Evolutionary conservation across 2,113 vertebrate species (phyloP).

Genomic region (Hemiprocne comata): DNA sequence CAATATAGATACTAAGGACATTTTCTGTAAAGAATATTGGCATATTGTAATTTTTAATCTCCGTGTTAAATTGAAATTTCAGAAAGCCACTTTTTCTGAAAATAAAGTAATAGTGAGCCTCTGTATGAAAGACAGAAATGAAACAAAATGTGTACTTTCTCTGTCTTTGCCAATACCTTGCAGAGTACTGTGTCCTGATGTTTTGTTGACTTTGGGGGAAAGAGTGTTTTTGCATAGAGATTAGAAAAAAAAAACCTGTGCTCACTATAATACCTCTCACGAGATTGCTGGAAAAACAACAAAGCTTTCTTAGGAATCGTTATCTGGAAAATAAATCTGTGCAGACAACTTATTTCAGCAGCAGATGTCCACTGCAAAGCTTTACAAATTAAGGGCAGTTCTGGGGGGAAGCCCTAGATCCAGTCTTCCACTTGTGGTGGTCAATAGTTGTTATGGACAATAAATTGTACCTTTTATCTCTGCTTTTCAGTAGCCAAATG

Average conservation of each 20-base stretch:
- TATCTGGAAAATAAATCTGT: conserved; percentile 45
- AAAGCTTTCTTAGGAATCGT: conserved; percentile 11
- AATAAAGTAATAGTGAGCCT: background rate
- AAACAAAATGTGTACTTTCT: background rate
- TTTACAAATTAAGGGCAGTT: conserved; percentile 45
- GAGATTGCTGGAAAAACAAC: background rate
- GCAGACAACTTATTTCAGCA: conserved; percentile 14
- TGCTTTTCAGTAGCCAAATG: background rate
- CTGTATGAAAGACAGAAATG: background rate
- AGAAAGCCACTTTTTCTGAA: background rate
- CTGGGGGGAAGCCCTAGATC: conserved; percentile 16
- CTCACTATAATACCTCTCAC: background rate
- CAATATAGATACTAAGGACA: background rate
- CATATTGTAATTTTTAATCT: background rate
- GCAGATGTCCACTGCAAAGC: conserved; percentile 25
- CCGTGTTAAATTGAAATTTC: background rate
- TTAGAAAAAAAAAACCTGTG: background rate
- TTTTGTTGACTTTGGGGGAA: background rate
- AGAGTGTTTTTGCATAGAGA: background rate
- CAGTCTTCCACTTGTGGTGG: conserved; percentile 20
- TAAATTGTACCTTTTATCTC: conserved; percentile 57
- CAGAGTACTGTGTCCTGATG: background rate
- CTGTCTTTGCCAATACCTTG: background rate
- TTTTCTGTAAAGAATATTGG: background rate
- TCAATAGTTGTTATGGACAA: background rate